Evolutionary conservation across 2,888 invertebrate genomes (phyloP).

Genomic region (Dione vanillae): DNA sequence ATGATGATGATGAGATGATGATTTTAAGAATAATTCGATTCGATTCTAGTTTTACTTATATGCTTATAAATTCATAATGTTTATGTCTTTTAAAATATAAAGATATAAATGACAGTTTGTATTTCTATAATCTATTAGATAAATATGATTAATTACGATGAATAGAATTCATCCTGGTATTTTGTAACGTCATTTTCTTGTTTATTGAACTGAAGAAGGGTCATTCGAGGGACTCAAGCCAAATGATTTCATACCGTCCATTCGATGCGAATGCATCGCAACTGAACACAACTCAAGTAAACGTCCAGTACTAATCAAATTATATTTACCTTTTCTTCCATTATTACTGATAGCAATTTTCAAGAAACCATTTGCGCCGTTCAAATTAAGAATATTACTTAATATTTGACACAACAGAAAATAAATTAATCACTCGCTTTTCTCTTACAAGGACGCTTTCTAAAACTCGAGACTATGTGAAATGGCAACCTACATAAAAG

Average conservation of each 20-base stretch:
- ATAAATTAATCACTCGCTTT: conserved; percentile 38
- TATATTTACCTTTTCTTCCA: background rate
- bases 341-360: no score
- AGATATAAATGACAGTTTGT: no score
- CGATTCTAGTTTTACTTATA: no score
- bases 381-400: conserved; percentile 38
- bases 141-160: no score
- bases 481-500: background rate
- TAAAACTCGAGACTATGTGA: conserved; percentile 12
- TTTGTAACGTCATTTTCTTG: background rate
- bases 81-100: no score
- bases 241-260: background rate
- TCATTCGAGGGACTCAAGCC: background rate
- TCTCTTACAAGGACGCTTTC: conserved; percentile 33
- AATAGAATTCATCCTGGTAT: no score
- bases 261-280: background rate
- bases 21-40: no score
- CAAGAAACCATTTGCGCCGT: conserved; percentile 26
- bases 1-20: no score
- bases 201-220: background rate
- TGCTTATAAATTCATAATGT: no score
- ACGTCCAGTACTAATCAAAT: background rate
- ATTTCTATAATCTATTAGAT: no score
- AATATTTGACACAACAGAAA: conserved; percentile 36
- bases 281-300: background rate